A percentile compares a stretch with the other conserved stretches of the same genome.
Evolutionary conservation across 2,888 invertebrate species (phyloP).

Genomic region (Timema podura): DNA sequence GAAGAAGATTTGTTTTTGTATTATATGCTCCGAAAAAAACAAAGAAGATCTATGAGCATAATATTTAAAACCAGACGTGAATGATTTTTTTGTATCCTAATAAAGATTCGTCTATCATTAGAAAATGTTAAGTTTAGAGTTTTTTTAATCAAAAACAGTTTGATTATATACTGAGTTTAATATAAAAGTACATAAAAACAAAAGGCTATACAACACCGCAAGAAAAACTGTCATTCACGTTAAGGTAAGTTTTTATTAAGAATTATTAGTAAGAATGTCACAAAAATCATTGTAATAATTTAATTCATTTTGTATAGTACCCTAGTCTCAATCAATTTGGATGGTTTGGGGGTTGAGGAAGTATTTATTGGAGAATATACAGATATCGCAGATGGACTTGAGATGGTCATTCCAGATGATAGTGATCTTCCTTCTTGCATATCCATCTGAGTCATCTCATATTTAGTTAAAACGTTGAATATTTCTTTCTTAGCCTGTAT

Average conservation of each 20-base stretch:
- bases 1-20: too few relatives aligned
- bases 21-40: too few relatives aligned
- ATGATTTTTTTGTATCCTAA: background rate
- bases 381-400: background rate
- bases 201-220: background rate
- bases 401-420: background rate
- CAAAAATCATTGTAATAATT: slow-evolving; percentile 3
- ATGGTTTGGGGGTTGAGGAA: slow-evolving; percentile 5
- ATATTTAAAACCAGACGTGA: too few relatives aligned
- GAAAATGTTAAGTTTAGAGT: background rate
- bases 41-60: too few relatives aligned
- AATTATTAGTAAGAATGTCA: slow-evolving; percentile 2
- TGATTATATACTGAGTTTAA: slow-evolving; percentile 9
- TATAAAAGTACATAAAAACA: slow-evolving; percentile 9
- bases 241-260: background rate
- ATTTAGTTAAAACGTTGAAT: background rate
- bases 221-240: slow-evolving; percentile 14
- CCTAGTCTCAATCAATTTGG: background rate
- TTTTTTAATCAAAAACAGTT: background rate
- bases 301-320: slow-evolving; percentile 8
- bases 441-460: background rate
- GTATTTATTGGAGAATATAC: background rate
- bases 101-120: slow-evolving; percentile 7
- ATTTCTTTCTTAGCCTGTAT: slow-evolving; percentile 10
- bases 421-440: slow-evolving; percentile 3